Conservation (phyloP, 2,888 invertebrate species). For the Colostygia pectinataria region DNA sequence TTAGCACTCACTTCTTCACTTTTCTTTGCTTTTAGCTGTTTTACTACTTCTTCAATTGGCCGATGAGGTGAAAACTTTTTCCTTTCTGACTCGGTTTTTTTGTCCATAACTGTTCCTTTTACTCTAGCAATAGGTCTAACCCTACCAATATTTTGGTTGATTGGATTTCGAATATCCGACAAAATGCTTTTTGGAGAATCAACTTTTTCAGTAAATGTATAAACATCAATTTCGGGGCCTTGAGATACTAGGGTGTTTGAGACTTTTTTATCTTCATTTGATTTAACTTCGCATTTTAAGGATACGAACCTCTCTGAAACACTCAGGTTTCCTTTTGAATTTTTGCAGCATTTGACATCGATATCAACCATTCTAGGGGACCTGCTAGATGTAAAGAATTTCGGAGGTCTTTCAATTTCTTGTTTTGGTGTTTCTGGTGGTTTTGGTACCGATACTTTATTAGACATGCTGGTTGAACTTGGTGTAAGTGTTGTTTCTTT, state of each 20-base stretch:
- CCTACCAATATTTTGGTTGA: slow-evolving; percentile 68
- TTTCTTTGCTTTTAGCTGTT: slow-evolving; percentile 73
- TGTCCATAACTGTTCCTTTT: slow-evolving; percentile 76
- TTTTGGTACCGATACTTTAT: slow-evolving; percentile 37
- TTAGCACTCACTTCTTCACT: slow-evolving; percentile 58
- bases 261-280: slow-evolving; percentile 62
- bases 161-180: slow-evolving; percentile 69
- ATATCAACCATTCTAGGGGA: slow-evolving; percentile 74
- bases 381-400: slow-evolving; percentile 74
- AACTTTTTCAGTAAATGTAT: slow-evolving; percentile 77
- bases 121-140: slow-evolving; percentile 78
- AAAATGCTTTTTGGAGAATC: slow-evolving; percentile 77
- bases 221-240: slow-evolving; percentile 75
- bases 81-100: slow-evolving; percentile 69
- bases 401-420: slow-evolving; percentile 72
- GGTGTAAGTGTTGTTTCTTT: slow-evolving; percentile 28
- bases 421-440: slow-evolving; percentile 58
- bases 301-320: slow-evolving; percentile 73
- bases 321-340: slow-evolving; percentile 72
- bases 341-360: slow-evolving; percentile 75
- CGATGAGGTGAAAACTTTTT: slow-evolving; percentile 76
- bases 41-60: slow-evolving; percentile 77
- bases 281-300: slow-evolving; percentile 67
- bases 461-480: slow-evolving; percentile 25
- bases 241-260: slow-evolving; percentile 65